Percentiles rank a stretch among this genome's conserved stretches.
These are phyloP conservation scores for Drosophila birchii DNA, from an alignment of 2,888 invertebrate species.

Conservation along the genomic window DNA sequence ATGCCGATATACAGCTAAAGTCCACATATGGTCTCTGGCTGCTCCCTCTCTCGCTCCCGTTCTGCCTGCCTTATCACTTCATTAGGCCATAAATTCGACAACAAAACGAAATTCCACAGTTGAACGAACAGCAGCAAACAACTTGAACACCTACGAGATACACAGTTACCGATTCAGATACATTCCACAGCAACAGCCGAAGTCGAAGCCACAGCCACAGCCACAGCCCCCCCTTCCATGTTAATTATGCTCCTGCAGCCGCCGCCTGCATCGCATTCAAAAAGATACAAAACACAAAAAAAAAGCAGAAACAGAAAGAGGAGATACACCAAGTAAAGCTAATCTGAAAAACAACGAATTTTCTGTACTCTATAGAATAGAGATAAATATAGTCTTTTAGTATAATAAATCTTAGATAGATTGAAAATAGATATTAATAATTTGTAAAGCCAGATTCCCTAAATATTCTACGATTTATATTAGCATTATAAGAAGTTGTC, in stretches of 20 bases:
- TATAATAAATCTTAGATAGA: neutral
- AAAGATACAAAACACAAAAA: constrained; percentile 58
- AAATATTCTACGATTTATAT: too few relatives aligned
- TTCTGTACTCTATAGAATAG: constrained; percentile 1
- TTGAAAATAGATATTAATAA: neutral
- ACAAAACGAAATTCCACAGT: constrained; percentile 58
- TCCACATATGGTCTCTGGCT: constrained; percentile 41
- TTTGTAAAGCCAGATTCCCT: too few relatives aligned
- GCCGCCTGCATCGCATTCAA: constrained; percentile 44
- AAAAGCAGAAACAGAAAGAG: constrained; percentile 25
- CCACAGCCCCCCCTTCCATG: constrained; percentile 50
- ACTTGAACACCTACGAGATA: constrained; percentile 60
- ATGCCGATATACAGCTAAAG: constrained; percentile 67
- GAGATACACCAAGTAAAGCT: neutral
- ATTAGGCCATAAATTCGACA: constrained; percentile 75
- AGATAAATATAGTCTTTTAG: too few relatives aligned
- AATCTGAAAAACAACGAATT: neutral
- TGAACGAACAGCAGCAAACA: constrained; percentile 53
- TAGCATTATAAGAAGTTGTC: too few relatives aligned
- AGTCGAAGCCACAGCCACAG: constrained; percentile 18
- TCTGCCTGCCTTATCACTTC: constrained; percentile 64
- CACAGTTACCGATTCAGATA: constrained; percentile 74
- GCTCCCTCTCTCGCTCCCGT: constrained; percentile 30
- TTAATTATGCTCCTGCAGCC: constrained; percentile 77
- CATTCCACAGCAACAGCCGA: constrained; percentile 37